Percentiles rank a stretch among this genome's conserved stretches.
Evolutionary conservation across 2,888 invertebrate genomes (phyloP).

Genomic region (Acleris cristana): DNA sequence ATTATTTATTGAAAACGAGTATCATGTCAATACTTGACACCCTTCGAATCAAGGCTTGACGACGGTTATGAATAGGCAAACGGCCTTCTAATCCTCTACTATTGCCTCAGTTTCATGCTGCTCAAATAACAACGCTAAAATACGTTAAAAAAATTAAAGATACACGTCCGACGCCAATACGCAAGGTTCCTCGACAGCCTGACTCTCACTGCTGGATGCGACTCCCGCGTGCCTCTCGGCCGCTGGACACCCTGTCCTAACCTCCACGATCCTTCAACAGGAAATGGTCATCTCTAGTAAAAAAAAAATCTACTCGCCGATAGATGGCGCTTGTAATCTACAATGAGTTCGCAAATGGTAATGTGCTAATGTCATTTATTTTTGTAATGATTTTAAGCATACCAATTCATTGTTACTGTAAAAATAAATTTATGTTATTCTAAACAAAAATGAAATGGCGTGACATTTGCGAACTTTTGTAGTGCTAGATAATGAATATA

Average conservation of each 20-base stretch:
- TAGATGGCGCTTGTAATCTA: conserved; percentile 6
- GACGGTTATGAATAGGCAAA: background rate
- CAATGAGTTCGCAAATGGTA: conserved; percentile 9
- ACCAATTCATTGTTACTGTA: no score
- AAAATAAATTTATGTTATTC: no score
- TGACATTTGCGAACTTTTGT: conserved; percentile 6
- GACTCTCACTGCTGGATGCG: conserved; percentile 14
- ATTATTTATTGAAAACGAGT: no score
- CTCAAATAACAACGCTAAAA: background rate
- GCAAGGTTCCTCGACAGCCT: background rate
- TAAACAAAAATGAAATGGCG: no score
- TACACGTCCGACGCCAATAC: conserved; percentile 10
- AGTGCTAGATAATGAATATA: background rate
- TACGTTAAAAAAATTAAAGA: no score
- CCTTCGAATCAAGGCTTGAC: background rate
- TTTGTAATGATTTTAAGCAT: no score
- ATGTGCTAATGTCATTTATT: background rate
- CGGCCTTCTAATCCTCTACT: no score
- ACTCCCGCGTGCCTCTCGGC: conserved; percentile 11
- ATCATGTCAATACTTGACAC: no score
- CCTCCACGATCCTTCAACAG: background rate
- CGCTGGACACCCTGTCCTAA: conserved; percentile 22
- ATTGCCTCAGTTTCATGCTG: no score
- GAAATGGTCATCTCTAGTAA: background rate
- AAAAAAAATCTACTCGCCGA: conserved; percentile 5